These are phyloP conservation scores for Lordiphosa mommai DNA, from an alignment of 1,140 invertebrate species.

Conservation along the genomic window DNA sequence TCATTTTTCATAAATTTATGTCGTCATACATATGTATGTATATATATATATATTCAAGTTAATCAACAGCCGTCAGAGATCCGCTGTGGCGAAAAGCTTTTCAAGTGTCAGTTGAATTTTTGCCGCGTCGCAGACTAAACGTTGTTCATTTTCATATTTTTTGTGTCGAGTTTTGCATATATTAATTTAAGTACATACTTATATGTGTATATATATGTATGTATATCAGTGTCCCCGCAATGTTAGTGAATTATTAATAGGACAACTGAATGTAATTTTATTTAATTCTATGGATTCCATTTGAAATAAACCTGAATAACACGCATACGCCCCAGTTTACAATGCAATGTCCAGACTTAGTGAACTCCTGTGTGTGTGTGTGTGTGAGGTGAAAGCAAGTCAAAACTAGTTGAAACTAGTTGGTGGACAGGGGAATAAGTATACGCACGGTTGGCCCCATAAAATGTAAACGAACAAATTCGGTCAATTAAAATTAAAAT, in stretches of 20 bases:
- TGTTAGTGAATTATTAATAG: constrained; percentile 9
- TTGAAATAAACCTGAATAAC: constrained; percentile 17
- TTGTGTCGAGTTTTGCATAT: neutral
- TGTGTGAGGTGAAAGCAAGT: constrained; percentile 3
- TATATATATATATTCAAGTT: constrained; percentile 30
- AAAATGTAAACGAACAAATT: constrained; percentile 3
- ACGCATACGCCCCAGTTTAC: constrained; percentile 30
- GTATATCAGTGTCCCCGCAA: constrained; percentile 3
- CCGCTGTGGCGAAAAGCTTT: constrained; percentile 59
- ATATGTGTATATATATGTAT: constrained; percentile 5
- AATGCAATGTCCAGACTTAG: constrained; percentile 19
- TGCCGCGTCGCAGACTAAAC: constrained; percentile 52
- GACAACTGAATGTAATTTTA: neutral
- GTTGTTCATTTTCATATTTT: constrained; percentile 15
- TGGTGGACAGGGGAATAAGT: constrained; percentile 5
- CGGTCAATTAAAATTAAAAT: no score
- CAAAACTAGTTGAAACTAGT: constrained; percentile 31
- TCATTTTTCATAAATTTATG: constrained; percentile 48
- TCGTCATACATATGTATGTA: constrained; percentile 31
- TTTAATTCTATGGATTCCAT: constrained; percentile 2
- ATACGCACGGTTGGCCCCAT: neutral
- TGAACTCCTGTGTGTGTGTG: constrained; percentile 8
- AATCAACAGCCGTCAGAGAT: constrained; percentile 50
- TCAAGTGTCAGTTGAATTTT: constrained; percentile 61
- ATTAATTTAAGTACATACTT: neutral